Conservation (phyloP, 2,888 invertebrate species). For the Leptodirus hochenwartii region DNA sequence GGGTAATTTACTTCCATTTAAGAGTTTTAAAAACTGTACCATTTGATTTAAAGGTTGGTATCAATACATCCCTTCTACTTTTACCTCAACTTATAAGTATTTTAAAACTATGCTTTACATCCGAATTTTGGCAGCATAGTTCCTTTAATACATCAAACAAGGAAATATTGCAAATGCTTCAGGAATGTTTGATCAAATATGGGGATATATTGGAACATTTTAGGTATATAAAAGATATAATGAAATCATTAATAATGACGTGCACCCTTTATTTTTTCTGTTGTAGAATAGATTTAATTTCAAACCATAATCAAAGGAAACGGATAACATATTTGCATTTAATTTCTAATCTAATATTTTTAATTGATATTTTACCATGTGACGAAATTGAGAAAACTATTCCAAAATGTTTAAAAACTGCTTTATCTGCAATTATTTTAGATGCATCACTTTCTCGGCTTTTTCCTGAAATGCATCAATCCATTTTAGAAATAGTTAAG, state of each 20-base stretch:
- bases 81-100: constrained; percentile 33
- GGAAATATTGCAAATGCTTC: constrained; percentile 30
- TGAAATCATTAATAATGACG: constrained; percentile 3
- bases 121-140: constrained; percentile 36
- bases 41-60: constrained; percentile 28
- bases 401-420: constrained; percentile 27
- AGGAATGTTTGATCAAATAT: constrained; percentile 34
- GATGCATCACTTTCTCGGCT: constrained; percentile 30
- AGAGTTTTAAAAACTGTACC: too few species aligned
- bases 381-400: constrained; percentile 20
- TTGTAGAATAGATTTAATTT: too few species aligned
- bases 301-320: too few species aligned
- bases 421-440: constrained; percentile 25
- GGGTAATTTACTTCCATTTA: too few species aligned
- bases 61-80: constrained; percentile 29
- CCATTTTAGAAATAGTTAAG: constrained; percentile 27
- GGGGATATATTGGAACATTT: constrained; percentile 38
- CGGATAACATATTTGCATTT: constrained; percentile 32
- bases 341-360: too few species aligned
- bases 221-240: constrained; percentile 22
- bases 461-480: constrained; percentile 27
- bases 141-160: too few species aligned
- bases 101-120: constrained; percentile 33
- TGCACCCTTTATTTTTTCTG: too few species aligned
- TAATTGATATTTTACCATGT: too few species aligned